Base-by-base conservation (phyloP, 2,797 vertebrate species). In the Sebastes steindachneri region DNA sequence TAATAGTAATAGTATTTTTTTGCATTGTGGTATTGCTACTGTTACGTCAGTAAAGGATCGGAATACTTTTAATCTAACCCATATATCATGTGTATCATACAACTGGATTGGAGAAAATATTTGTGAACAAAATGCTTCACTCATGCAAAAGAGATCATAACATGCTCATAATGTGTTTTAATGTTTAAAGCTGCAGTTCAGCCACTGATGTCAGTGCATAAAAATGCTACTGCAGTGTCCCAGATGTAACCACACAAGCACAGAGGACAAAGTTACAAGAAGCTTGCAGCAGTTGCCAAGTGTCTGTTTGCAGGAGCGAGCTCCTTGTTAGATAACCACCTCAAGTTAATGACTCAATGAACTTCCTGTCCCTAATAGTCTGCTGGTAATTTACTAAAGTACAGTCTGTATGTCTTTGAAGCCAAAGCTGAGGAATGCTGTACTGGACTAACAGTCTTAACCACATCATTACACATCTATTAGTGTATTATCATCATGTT, bases 131-230 rank as follows among this genome's bases (percentile, higher is more conserved):
- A 82, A 51, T 7, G 62, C 57, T 63, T 51, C 31, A 33, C 69
- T 71, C 57, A 66, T 77, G 17, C 41, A 76, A 26, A 76, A 76
- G 45, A 65, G 63, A 85, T 86, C 70, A 77, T 60, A 72, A 69
- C 67, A 26, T 64, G 8, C 37, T 41, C 55, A 68, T 70, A 25
- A 76, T 81, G 64, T 67, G 45, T 73, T 77, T 80, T 51, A 58
- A 65, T 79, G 59, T 48, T 54, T 55, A 62, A 41, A 79, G 65
- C 64, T 78, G 66, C 80, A 69, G 58, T 21, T 68, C 41, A 84
- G 84, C 67, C 69, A 1, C 82, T 91, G 90, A 90, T 92, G 85
- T 93, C 86, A 92, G 80, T 1, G 68, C 28, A 54, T 26, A 92
- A 86, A 82, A 83, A 94, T 90, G 79, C 79, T 2, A 5, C 82